Evolutionary conservation across 2,888 invertebrate genomes (phyloP).

Genomic region (Plebejus argus): DNA sequence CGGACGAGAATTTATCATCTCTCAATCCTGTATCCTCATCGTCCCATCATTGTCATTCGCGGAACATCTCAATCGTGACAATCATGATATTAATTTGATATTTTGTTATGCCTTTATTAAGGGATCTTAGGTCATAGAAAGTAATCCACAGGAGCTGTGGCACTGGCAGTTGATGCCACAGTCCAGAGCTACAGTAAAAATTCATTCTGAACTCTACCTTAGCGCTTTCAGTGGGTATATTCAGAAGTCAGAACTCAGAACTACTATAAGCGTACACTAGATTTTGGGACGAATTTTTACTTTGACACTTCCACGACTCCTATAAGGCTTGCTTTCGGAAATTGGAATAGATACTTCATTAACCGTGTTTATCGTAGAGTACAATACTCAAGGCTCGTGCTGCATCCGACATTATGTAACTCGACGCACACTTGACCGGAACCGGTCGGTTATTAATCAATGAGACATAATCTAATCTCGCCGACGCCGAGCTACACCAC

Average conservation of each 20-base stretch:
- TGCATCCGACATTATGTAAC: conserved; percentile 18
- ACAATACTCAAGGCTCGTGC: neutral
- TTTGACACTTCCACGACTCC: neutral
- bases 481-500: conserved; percentile 25
- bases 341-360: neutral
- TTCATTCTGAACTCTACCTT: neutral
- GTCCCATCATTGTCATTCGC: too few species aligned
- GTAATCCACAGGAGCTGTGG: neutral
- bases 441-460: conserved; percentile 39
- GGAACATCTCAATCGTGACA: too few species aligned
- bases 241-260: too few species aligned
- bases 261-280: too few species aligned
- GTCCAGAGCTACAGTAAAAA: neutral
- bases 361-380: neutral
- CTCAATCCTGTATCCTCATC: too few species aligned
- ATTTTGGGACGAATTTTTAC: neutral
- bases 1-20: too few species aligned
- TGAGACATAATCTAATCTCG: conserved; percentile 41
- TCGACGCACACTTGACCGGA: conserved; percentile 37
- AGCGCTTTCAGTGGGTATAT: neutral
- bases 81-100: too few species aligned
- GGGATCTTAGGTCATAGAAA: neutral
- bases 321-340: neutral
- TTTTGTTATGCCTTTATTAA: neutral
- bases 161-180: neutral